A percentile compares a stretch with the other conserved stretches of the same genome.
These are phyloP conservation scores for Lamprotornis superbus DNA, from an alignment of 2,113 vertebrate species.

Conservation along the genomic window DNA sequence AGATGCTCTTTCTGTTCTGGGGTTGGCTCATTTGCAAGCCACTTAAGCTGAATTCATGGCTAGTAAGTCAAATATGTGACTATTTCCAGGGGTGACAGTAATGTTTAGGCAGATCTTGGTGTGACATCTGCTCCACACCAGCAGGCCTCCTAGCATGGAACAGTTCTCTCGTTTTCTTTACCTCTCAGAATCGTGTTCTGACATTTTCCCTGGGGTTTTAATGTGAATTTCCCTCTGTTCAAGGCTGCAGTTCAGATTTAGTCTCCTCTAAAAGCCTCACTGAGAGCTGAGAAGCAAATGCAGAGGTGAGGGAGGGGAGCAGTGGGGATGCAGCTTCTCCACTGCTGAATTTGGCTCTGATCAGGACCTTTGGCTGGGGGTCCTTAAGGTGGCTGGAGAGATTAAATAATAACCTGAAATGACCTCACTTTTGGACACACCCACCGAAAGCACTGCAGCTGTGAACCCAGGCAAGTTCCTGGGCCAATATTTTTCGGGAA, in stretches of 20 bases:
- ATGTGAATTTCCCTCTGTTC: conserved; percentile 6
- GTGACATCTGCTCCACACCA: neutral
- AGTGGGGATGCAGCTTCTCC: neutral
- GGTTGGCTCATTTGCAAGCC: neutral
- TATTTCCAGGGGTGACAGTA: neutral
- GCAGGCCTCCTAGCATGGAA: neutral
- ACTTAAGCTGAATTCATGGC: neutral
- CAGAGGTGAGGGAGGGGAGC: neutral
- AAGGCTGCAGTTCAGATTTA: neutral
- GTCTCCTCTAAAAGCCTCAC: neutral
- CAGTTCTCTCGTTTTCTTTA: neutral
- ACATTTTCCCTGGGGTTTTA: neutral
- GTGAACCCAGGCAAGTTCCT: neutral
- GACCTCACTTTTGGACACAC: neutral
- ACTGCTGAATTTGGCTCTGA: neutral
- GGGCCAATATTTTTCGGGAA: neutral
- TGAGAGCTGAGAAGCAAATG: neutral
- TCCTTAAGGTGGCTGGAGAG: neutral
- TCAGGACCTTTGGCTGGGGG: neutral
- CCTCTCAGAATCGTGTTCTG: neutral
- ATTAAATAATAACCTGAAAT: neutral
- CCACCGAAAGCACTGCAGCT: neutral
- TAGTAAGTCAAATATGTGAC: neutral
- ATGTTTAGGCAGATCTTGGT: neutral
- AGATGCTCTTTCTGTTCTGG: neutral